phyloP scores from a whole-genome alignment of 2,113 vertebrate species.

The Riparia riparia region DNA sequence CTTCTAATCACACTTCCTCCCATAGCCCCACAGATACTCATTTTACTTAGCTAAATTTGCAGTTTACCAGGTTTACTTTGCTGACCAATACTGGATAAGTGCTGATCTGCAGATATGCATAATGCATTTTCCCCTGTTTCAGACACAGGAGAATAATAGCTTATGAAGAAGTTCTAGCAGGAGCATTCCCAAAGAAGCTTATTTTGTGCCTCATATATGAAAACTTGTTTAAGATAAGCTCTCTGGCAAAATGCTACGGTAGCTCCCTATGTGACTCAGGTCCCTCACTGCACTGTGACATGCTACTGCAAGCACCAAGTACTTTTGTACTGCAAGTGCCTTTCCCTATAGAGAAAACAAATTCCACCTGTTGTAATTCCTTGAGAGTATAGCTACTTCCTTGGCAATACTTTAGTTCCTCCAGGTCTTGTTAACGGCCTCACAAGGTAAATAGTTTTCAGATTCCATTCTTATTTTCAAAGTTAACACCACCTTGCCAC shows the following conservation, averaged over 20 bases:
- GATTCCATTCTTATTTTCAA: background rate
- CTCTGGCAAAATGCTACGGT: background rate
- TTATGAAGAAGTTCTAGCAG: background rate
- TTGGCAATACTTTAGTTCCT: background rate
- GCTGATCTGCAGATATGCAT: background rate
- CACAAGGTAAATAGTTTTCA: background rate
- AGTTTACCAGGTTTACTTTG: background rate
- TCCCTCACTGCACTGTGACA: background rate
- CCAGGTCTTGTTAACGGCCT: background rate
- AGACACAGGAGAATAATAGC: background rate
- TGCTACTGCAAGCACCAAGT: rapidly evolving
- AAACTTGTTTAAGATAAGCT: background rate
- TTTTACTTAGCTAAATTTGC: background rate
- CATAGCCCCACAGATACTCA: background rate
- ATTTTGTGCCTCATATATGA: background rate
- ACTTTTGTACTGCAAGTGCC: background rate
- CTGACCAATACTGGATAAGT: background rate
- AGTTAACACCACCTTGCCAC: background rate
- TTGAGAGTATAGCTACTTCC: background rate
- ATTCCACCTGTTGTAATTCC: background rate
- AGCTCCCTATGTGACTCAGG: background rate
- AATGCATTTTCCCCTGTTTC: background rate
- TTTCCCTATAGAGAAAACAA: background rate
- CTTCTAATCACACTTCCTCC: background rate
- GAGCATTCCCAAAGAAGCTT: background rate